These are phyloP conservation scores for Leptinotarsa juncta DNA, from an alignment of 2,888 invertebrate species.

Conservation along the genomic window DNA sequence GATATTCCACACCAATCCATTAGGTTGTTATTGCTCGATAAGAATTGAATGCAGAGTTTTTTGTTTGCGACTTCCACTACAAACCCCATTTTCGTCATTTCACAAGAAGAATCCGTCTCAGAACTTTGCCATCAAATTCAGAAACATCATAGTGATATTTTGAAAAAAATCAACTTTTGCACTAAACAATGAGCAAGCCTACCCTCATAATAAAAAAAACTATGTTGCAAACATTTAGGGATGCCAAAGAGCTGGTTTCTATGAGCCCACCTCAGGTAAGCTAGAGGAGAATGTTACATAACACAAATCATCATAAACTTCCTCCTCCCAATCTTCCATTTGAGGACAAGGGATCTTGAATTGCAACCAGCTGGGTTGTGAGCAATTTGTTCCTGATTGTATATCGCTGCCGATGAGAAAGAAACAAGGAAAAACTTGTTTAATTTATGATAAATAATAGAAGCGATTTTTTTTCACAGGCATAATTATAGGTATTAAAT, in stretches of 20 bases:
- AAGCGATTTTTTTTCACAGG: neutral
- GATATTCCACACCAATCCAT: no score
- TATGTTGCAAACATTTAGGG: constrained; percentile 9
- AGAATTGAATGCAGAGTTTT: no score
- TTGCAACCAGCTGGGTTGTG: constrained; percentile 74
- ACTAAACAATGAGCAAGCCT: no score
- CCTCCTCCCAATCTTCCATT: constrained; percentile 78
- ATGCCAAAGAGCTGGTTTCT: constrained; percentile 22
- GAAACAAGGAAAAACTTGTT: constrained; percentile 21
- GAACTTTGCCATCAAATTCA: constrained; percentile 9
- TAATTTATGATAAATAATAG: constrained; percentile 8
- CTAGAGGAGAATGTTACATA: constrained; percentile 82
- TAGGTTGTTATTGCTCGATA: no score
- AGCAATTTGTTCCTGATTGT: constrained; percentile 44
- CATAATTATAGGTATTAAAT: neutral
- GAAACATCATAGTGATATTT: no score
- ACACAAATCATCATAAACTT: constrained; percentile 90
- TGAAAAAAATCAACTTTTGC: no score
- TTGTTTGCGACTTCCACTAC: no score
- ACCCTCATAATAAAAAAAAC: neutral
- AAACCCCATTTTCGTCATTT: no score
- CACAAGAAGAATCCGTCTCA: constrained; percentile 31
- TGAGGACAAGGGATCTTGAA: constrained; percentile 74
- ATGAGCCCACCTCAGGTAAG: constrained; percentile 73
- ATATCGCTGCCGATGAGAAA: constrained; percentile 37